Base-by-base conservation (phyloP, 2,888 invertebrate species). In the Noctua pronuba region DNA sequence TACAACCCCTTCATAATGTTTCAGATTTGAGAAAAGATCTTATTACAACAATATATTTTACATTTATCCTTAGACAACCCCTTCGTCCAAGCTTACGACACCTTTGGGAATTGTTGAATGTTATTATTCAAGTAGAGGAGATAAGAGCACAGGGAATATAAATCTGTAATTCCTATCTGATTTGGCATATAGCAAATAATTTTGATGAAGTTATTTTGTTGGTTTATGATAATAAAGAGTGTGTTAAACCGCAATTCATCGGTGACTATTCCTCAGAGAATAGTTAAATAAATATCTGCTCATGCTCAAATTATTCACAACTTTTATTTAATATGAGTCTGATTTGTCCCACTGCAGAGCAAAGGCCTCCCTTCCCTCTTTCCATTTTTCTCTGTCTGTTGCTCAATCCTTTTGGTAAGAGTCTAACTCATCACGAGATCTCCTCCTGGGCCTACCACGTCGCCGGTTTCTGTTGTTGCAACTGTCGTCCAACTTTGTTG, bases 101-200 rank as follows among this genome's bases (percentile, higher is more conserved):
- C 73, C 52, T 76, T 41, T 28, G 85, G 76, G 73, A 69, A 35
- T 62, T 46, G 21, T 69, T 49, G 24, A 72, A 68, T 76, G 60
- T 58, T 80, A 76, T 65, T 70, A 75, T 79, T 70, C 31, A n/a
- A n/a, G 49, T n/a, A 46, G 38, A 35, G 44, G 18, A 55, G 52
- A 44, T 64, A 31, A 64, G 52, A 71, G 73, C 71, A 55, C n/a
- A 21, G 82, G 82, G 82, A 81, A 72, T 72, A 81, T 75, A 82
- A 84, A 84, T 85, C 60, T 75, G 74, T 82, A 67, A 75, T 77
- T 70, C 58, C 35, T 73, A 84, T 85, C 82, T 75, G 86, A 85
- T 85, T 75, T 73, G 72, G 74, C 73, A 75, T 24, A 71, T 62
- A 52, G 38, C 52, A 46, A 81, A 82, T 70, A 58, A 85, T 77